Evolutionary conservation across 2,797 vertebrate species (phyloP), one percentile per base, ranked within the genome.

Genomic region (Rhyacichthys aspro): DNA sequence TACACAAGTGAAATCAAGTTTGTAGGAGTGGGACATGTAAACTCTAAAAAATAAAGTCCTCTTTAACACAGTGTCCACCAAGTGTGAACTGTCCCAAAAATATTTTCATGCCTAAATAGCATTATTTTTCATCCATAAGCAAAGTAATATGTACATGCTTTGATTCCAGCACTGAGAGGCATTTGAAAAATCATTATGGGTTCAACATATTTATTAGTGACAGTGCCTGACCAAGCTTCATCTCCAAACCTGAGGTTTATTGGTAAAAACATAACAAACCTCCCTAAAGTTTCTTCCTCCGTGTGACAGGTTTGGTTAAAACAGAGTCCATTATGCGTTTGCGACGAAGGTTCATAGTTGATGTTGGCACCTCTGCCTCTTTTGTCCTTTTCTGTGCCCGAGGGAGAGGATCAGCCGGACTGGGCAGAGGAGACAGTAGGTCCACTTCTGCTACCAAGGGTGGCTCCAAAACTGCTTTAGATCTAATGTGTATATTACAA

Each of bases 301-400:
- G 91, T 3, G 94, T 94, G 71, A 96, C 90, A 2, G 95, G 96
- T 78, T 96, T 98, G 64, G 94, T 92, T 72, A 95, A 96, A 81
- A 93, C 91, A 8, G 88, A 72, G 33, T 92, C 93, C 61, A 92
- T 85, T 48, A 94, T 88, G 63, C 94, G 95, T 76, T 91, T 98
- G 67, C 89, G 94, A 11, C 93, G 87, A 9, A 91, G 76, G 78
- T 85, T 88, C 76, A 87, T 90, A 76, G 82, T 89, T 0, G 89
- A 86, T 19, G 88, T 55, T 1, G 72, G 59, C 1, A 37, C 74
- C 1, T 80, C 82, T 0, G 19, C 81, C 0, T 92, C 91, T 43
- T 78, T 17, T 0, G 76, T 59, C 71, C 83, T 90, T 78, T 86
- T 91, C 58, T 63, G 76, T 0, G 68, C 53, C n/a, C 70, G 69